Percentiles rank a stretch among this genome's conserved stretches.
phyloP scores from a whole-genome alignment of 1,140 invertebrate species.

The Cotesia vestalis region DNA sequence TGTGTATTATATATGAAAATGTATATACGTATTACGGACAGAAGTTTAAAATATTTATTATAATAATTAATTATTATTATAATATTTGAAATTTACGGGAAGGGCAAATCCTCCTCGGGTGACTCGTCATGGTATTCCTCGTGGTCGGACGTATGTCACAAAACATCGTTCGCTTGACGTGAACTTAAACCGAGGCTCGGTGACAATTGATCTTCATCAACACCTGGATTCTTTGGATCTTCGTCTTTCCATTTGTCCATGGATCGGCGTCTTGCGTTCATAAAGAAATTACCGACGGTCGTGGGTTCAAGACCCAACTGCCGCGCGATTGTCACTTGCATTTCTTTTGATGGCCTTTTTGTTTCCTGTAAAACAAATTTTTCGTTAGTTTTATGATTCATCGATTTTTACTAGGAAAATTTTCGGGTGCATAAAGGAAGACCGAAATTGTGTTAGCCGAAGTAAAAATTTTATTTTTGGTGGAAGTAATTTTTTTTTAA shows the following conservation, averaged over 20 bases:
- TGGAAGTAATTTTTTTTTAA: too few relatives aligned
- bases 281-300: conserved; percentile 99
- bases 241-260: conserved; percentile 99
- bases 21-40: background rate
- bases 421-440: too few relatives aligned
- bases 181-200: conserved; percentile 64
- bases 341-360: conserved; percentile 99
- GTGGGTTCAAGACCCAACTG: conserved; percentile 97
- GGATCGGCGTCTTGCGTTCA: conserved; percentile 97
- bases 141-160: conserved; percentile 68
- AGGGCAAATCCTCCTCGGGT: conserved; percentile 62
- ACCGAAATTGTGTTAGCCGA: too few relatives aligned
- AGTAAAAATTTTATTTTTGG: too few relatives aligned
- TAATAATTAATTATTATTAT: conserved; percentile 16
- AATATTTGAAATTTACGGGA: conserved; percentile 57
- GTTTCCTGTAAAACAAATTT: conserved; percentile 81
- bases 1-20: background rate
- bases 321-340: conserved; percentile 99
- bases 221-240: conserved; percentile 67
- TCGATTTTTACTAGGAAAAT: background rate
- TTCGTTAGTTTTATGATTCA: conserved; percentile 45
- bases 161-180: conserved; percentile 63
- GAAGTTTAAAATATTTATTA: background rate
- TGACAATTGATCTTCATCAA: conserved; percentile 63
- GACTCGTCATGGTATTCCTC: conserved; percentile 67